A percentile compares a stretch with the other conserved stretches of the same genome.
These are phyloP conservation scores for Paracyclopina nana DNA, from an alignment of 1,140 invertebrate species.

Conservation along the genomic window DNA sequence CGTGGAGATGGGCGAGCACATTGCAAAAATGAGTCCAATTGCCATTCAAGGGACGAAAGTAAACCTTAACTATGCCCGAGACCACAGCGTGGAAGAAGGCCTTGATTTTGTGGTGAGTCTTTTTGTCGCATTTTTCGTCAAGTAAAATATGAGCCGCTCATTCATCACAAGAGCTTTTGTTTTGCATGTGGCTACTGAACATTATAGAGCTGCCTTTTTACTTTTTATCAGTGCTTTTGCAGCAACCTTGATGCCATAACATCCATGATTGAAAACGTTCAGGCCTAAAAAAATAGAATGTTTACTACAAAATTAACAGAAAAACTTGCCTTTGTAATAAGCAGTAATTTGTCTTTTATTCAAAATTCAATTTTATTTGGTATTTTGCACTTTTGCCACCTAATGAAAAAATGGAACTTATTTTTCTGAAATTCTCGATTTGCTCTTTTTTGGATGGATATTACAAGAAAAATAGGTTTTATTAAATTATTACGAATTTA, in stretches of 20 bases:
- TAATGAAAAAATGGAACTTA: too few species aligned
- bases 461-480: too few species aligned
- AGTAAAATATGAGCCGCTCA: not conserved
- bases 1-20: constrained; percentile 40
- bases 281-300: not conserved
- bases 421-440: too few species aligned
- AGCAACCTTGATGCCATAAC: too few species aligned
- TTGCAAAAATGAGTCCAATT: constrained; percentile 78
- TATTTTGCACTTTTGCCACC: too few species aligned
- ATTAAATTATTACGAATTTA: too few species aligned
- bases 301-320: too few species aligned
- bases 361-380: too few species aligned
- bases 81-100: constrained; percentile 62
- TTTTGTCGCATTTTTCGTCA: not conserved
- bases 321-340: too few species aligned
- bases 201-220: constrained; percentile 4
- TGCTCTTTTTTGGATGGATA: too few species aligned
- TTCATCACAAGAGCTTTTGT: constrained; percentile 1
- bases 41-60: constrained; percentile 76
- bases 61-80: constrained; percentile 60
- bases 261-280: not conserved
- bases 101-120: constrained; percentile 55
- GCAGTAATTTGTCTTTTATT: too few species aligned
- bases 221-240: not conserved
- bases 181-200: not conserved